phyloP scores from a whole-genome alignment of 1,140 invertebrate species.

The Lordiphosa mommai region DNA sequence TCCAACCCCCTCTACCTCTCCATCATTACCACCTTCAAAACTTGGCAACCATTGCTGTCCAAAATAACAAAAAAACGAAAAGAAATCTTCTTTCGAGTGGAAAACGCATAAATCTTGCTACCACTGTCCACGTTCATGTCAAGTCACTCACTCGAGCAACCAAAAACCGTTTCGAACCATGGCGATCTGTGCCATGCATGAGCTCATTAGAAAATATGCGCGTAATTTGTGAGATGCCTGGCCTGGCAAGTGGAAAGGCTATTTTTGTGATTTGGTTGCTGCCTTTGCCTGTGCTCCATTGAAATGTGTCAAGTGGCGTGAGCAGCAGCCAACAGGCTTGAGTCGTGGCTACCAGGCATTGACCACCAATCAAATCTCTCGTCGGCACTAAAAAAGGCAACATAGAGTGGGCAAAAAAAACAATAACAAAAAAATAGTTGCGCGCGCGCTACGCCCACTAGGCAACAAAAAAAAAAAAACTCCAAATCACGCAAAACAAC shows the following conservation, averaged over 20 bases:
- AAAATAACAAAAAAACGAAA: conserved; percentile 12
- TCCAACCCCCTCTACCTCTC: no score
- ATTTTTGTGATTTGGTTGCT: conserved; percentile 19
- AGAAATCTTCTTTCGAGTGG: background rate
- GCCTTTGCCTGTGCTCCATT: conserved; percentile 26
- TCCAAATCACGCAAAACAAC: conserved; percentile 65
- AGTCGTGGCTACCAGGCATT: conserved; percentile 56
- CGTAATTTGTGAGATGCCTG: conserved; percentile 61
- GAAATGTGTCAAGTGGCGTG: conserved; percentile 71
- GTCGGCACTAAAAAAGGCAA: conserved; percentile 62
- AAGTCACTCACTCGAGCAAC: conserved; percentile 3
- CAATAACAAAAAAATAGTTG: conserved; percentile 27
- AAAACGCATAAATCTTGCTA: conserved; percentile 42
- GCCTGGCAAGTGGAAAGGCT: conserved; percentile 22
- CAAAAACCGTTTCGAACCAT: conserved; percentile 54
- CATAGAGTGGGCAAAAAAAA: conserved; percentile 42
- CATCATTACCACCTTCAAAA: conserved; percentile 15
- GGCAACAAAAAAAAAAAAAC: conserved; percentile 69
- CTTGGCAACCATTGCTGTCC: conserved; percentile 54
- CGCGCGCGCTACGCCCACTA: conserved; percentile 58
- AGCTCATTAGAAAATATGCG: conserved; percentile 77
- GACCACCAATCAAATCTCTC: conserved; percentile 64
- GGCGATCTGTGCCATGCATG: conserved; percentile 56
- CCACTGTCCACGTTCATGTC: conserved; percentile 9
- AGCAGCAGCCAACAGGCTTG: conserved; percentile 42